A percentile compares a stretch with the other conserved stretches of the same genome.
Evolutionary conservation across 2,797 vertebrate species (phyloP).

Genomic region (Lacerta agilis): DNA sequence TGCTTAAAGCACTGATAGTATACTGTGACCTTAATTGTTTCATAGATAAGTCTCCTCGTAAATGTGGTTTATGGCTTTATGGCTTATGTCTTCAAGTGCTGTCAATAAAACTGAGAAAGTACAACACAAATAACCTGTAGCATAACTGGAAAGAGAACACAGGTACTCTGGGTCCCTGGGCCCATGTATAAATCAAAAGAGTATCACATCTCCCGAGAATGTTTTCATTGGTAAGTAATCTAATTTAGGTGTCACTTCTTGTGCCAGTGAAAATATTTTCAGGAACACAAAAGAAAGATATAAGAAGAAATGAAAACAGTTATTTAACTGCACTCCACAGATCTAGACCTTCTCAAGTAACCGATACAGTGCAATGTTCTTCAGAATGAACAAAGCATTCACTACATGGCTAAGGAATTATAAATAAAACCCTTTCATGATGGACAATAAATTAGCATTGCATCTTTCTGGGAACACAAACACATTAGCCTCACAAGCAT

Average conservation of each 20-base stretch:
- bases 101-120: not conserved
- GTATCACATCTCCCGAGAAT: constrained; percentile 32
- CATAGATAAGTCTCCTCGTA: not conserved
- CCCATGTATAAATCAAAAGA: constrained; percentile 35
- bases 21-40: not conserved
- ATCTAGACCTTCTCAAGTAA: constrained; percentile 66
- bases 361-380: constrained; percentile 68
- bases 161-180: not conserved
- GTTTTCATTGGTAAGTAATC: constrained; percentile 24
- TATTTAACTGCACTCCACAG: constrained; percentile 57
- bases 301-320: constrained; percentile 52
- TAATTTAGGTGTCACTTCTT: constrained; percentile 13
- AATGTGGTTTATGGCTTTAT: constrained; percentile 11
- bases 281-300: not conserved
- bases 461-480: constrained; percentile 29
- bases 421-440: constrained; percentile 56
- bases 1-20: not conserved
- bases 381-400: constrained; percentile 69
- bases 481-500: constrained; percentile 30
- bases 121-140: constrained; percentile 8
- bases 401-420: constrained; percentile 55
- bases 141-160: constrained; percentile 9
- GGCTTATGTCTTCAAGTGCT: not conserved
- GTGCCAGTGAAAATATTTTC: constrained; percentile 61
- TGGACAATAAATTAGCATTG: constrained; percentile 58